Base-by-base conservation (phyloP, 1,140 invertebrate genomes). In the Stegodyphus dumicola region DNA sequence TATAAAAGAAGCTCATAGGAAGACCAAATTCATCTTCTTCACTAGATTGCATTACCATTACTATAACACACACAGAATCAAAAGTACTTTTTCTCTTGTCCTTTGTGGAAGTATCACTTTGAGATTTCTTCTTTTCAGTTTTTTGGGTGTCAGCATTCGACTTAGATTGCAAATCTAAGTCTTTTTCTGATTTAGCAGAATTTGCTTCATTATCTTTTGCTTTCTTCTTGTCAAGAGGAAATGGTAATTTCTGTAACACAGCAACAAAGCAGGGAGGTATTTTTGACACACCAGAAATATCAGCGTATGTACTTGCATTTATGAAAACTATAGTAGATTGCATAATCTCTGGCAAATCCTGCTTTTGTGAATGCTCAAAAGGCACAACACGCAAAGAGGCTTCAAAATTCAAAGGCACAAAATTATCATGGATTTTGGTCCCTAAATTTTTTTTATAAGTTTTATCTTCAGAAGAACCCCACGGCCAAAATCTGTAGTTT, bases 191-290 rank as follows among this genome's bases (percentile, higher is more conserved):
- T 33, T 33, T 33, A 33, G 33, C 33, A 33, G 33, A 33, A 33
- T 33, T 33, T 33, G 33, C 74, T 11, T 81, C 79, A 33, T 1
- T 33, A 33, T 33, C 33, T 33, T 33, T 33, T 33, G 33, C 3
- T 33, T 33, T 33, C 6, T 48, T 75, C n/a, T n/a, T 51, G n/a
- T 2, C n/a, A 54, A 17, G 74, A 11, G 64, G 83, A 6, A 17
- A 64, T 33, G 33, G 18, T 18, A 76, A 69, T 51, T 85, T 85
- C 17, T 70, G 18, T 33, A 85, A 18, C 48, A 85, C 48, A 13
- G 83, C 83, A 4, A 85, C 83, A 77, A 85, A 85, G 15, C 83
- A 85, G 54, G 73, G 73, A 4, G 83, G 83, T 51, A 85, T 71
- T 54, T 76, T 33, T 9, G 6, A 15, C 18, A 17, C 54, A 10